Evolutionary conservation across 2,888 invertebrate genomes (phyloP).

Genomic region (Thereva unica): DNA sequence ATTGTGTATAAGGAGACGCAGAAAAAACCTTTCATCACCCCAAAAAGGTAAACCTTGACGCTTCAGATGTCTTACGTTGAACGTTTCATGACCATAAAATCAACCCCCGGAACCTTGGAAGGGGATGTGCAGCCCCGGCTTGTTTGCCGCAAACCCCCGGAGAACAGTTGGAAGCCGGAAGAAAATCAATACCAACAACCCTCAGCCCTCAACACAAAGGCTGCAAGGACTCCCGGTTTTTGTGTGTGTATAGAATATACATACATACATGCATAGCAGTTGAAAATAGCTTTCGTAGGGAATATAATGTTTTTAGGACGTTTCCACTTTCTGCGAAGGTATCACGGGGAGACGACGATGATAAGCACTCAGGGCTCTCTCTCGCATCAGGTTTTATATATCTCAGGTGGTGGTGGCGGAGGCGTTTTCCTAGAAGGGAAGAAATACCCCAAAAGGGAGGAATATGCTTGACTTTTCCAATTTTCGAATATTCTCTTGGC

Average conservation of each 20-base stretch:
- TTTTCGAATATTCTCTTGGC: slow-evolving; percentile 41
- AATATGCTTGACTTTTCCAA: slow-evolving; percentile 42
- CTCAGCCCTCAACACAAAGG: not conserved
- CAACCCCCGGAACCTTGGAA: slow-evolving; percentile 13
- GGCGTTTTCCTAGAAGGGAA: slow-evolving; percentile 3
- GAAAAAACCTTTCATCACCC: slow-evolving; percentile 25
- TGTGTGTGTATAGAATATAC: too few species aligned
- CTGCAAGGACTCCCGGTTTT: slow-evolving; percentile 6
- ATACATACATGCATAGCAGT: not conserved
- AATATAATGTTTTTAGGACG: slow-evolving; percentile 37
- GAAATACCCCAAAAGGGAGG: slow-evolving; percentile 22
- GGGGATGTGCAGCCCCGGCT: slow-evolving; percentile 22
- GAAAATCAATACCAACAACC: slow-evolving; percentile 23
- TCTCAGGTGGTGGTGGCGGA: slow-evolving; percentile 25
- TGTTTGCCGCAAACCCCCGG: too few species aligned
- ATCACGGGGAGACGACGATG: slow-evolving; percentile 30
- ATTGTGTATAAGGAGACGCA: too few species aligned
- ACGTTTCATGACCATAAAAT: slow-evolving; percentile 20
- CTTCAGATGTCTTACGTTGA: slow-evolving; percentile 28
- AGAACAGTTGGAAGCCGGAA: slow-evolving; percentile 14
- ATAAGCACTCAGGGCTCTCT: slow-evolving; percentile 35
- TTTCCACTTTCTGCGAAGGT: slow-evolving; percentile 33
- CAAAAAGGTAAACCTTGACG: slow-evolving; percentile 32
- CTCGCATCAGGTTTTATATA: slow-evolving; percentile 33
- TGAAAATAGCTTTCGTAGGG: slow-evolving; percentile 33